These are phyloP conservation scores for Peromyscus nudipes DNA, from an alignment of 2,797 vertebrate species.

Conservation along the genomic window DNA sequence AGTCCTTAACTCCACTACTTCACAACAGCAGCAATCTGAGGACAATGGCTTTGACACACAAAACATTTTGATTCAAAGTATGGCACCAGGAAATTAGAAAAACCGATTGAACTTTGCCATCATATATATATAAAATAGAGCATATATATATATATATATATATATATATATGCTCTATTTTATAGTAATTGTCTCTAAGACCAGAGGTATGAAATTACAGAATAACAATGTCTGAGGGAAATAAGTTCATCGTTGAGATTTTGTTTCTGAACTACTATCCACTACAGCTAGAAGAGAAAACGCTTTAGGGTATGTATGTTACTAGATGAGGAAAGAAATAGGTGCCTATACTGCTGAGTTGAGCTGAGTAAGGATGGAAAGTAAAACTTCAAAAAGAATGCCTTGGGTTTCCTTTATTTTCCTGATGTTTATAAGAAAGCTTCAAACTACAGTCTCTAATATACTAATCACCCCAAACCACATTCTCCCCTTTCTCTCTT, in stretches of 20 bases:
- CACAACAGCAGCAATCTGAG: not conserved
- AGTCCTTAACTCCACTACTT: not conserved
- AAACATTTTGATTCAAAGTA: not conserved
- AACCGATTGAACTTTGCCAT: not conserved
- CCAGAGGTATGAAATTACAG: not conserved
- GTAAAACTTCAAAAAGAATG: not conserved
- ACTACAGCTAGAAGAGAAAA: not conserved
- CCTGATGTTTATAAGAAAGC: not conserved
- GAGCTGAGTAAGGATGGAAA: not conserved
- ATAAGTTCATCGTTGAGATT: not conserved
- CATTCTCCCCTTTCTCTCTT: rapidly evolving
- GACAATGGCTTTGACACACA: not conserved
- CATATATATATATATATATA: too few species aligned
- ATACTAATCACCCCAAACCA: not conserved
- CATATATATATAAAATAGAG: not conserved
- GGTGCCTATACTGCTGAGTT: not conserved
- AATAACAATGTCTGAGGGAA: not conserved
- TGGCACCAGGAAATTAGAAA: not conserved
- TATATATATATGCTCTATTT: not conserved
- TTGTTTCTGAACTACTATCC: not conserved
- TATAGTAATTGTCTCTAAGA: not conserved
- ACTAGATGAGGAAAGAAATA: not conserved
- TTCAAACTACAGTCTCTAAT: not conserved
- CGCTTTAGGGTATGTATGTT: not conserved
- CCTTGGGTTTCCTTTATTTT: not conserved